A percentile compares a stretch with the other conserved stretches of the same genome.
Evolutionary conservation across 92 coral and sea anemone species (phyloP).

Genomic region (Epizoanthus scotinus): DNA sequence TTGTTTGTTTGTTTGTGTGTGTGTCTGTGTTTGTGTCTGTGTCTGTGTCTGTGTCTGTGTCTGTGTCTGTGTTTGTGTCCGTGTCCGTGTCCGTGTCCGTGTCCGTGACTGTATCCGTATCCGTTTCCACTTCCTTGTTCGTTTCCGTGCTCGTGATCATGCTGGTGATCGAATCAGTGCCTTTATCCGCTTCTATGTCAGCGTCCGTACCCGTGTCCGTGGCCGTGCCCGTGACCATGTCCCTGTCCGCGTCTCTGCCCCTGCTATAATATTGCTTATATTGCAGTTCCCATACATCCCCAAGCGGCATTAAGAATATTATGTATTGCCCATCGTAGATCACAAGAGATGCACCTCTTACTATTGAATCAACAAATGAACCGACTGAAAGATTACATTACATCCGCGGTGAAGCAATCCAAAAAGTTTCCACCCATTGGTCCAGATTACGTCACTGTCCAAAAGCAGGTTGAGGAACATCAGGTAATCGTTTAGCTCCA

Average conservation of each 20-base stretch:
- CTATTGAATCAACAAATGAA: slow-evolving; percentile 64
- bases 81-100: not conserved
- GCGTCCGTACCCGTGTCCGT: too few species aligned
- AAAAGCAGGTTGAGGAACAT: slow-evolving; percentile 78
- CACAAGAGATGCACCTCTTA: slow-evolving; percentile 42
- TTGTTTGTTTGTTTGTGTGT: too few species aligned
- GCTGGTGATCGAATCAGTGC: too few species aligned
- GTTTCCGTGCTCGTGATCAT: too few species aligned
- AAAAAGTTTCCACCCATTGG: slow-evolving; percentile 62
- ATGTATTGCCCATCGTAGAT: slow-evolving; percentile 36
- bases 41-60: too few species aligned
- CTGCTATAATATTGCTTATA: not conserved
- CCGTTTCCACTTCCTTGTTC: too few species aligned
- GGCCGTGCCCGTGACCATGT: not conserved
- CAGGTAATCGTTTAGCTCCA: slow-evolving; percentile 56
- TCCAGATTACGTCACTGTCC: slow-evolving; percentile 70
- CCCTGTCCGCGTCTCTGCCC: not conserved
- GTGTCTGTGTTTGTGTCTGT: too few species aligned
- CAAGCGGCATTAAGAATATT: too few species aligned
- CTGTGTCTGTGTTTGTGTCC: too few species aligned
- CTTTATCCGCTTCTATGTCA: too few species aligned
- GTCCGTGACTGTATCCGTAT: too few species aligned
- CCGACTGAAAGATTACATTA: slow-evolving; percentile 61
- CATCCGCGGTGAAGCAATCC: slow-evolving; percentile 74
- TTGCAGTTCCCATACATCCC: too few species aligned